Conservation (phyloP, 2,113 vertebrate species). For the Columba janthina region DNA sequence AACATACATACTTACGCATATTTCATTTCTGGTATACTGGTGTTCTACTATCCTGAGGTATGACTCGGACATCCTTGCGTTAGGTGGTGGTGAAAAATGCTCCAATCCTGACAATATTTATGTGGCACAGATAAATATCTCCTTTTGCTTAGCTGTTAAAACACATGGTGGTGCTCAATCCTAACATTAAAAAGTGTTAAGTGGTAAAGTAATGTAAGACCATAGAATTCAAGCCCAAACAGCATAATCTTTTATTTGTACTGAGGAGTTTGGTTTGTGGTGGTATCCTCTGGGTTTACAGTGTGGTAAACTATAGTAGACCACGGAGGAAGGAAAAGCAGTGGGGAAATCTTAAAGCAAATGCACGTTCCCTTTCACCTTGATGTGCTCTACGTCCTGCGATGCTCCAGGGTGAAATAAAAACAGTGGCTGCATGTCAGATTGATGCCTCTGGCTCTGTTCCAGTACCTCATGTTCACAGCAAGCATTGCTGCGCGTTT, state of each 20-base stretch:
- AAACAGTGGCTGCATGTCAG: background rate
- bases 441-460: slow-evolving; percentile 27
- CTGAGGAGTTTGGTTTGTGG: background rate
- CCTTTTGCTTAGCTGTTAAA: slow-evolving; percentile 12
- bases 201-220: background rate
- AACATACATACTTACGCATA: background rate
- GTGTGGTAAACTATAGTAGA: background rate
- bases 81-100: background rate
- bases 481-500: background rate
- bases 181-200: background rate
- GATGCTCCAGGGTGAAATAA: slow-evolving; percentile 15
- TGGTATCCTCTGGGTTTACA: background rate
- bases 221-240: background rate
- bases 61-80: rapidly evolving
- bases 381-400: background rate
- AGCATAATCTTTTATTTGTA: background rate
- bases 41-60: background rate
- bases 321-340: background rate
- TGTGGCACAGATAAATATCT: background rate
- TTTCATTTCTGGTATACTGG: background rate
- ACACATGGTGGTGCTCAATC: slow-evolving; percentile 61
- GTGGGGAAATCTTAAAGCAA: background rate
- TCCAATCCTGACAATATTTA: background rate
- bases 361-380: background rate
- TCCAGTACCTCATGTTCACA: background rate